Evolutionary conservation across 2,888 invertebrate genomes (phyloP).

Genomic region (Epirrita christyi): DNA sequence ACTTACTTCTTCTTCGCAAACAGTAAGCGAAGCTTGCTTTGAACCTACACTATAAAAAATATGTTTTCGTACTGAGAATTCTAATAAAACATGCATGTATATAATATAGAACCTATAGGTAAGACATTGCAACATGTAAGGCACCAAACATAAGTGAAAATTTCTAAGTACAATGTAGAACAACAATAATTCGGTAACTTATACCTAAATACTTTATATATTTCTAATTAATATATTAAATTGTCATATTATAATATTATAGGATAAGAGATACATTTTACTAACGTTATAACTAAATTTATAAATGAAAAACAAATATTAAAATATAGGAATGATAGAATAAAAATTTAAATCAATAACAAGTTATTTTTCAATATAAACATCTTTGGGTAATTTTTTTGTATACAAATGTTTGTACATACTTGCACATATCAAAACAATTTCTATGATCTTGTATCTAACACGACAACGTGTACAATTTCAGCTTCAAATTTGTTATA

Average conservation of each 20-base stretch:
- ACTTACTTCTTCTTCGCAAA: too few species aligned
- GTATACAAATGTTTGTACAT: background rate
- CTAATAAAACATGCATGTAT: too few species aligned
- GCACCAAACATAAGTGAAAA: too few species aligned
- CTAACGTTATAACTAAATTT: conserved; percentile 30
- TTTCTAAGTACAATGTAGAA: too few species aligned
- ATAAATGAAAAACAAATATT: conserved; percentile 49
- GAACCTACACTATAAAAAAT: too few species aligned
- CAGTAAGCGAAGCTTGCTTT: too few species aligned
- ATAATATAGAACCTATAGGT: too few species aligned
- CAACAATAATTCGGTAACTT: too few species aligned
- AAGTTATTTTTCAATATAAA: conserved; percentile 19
- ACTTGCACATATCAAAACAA: background rate
- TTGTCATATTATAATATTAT: conserved; percentile 30
- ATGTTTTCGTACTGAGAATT: too few species aligned
- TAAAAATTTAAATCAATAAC: conserved; percentile 33
- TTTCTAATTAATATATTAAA: conserved; percentile 9
- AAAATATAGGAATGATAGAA: conserved; percentile 68
- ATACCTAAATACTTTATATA: too few species aligned
- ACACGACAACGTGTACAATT: too few species aligned
- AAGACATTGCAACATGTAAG: too few species aligned
- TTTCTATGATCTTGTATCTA: background rate
- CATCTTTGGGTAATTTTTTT: conserved; percentile 43
- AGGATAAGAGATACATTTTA: conserved; percentile 33
- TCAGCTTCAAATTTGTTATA: background rate